phyloP scores from a whole-genome alignment of 2,888 invertebrate genomes.

The Ophion costatus region DNA sequence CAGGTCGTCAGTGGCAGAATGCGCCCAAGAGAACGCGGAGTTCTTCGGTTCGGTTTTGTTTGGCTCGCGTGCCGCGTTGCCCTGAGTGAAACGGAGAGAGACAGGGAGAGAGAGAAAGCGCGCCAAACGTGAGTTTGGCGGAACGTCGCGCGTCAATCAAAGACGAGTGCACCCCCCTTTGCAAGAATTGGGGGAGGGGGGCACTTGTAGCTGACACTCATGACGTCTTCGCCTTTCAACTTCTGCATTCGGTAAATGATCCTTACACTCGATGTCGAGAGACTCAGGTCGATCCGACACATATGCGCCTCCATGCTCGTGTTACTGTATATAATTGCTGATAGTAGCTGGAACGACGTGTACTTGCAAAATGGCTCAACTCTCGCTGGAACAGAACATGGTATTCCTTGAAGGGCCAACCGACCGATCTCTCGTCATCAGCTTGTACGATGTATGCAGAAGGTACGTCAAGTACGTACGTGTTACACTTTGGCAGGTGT shows the following conservation, averaged over 20 bases:
- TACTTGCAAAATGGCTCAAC: slow-evolving; percentile 33
- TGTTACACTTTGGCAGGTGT: not conserved
- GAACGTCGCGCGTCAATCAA: slow-evolving; percentile 83
- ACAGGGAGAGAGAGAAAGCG: slow-evolving; percentile 15
- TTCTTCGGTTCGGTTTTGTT: slow-evolving; percentile 69
- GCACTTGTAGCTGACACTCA: slow-evolving; percentile 57
- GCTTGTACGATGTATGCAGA: not conserved
- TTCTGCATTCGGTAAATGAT: slow-evolving; percentile 59
- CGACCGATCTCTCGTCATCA: slow-evolving; percentile 26
- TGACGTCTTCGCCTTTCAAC: slow-evolving; percentile 47
- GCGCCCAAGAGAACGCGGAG: slow-evolving; percentile 41
- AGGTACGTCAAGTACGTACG: slow-evolving; percentile 16
- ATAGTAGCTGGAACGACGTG: slow-evolving; percentile 54
- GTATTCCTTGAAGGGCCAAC: slow-evolving; percentile 19
- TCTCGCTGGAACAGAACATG: slow-evolving; percentile 5
- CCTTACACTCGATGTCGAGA: slow-evolving; percentile 73
- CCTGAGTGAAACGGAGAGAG: slow-evolving; percentile 15
- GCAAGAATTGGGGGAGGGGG: not conserved
- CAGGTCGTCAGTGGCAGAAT: slow-evolving; percentile 50
- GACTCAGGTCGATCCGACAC: slow-evolving; percentile 68
- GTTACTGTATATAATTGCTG: slow-evolving; percentile 33
- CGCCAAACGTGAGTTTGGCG: slow-evolving; percentile 75
- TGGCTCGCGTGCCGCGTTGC: slow-evolving; percentile 79
- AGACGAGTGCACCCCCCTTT: slow-evolving; percentile 67
- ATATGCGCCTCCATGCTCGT: slow-evolving; percentile 40